Base-by-base conservation (phyloP, 2,113 vertebrate genomes). In the Xiphophorus couchianus region DNA sequence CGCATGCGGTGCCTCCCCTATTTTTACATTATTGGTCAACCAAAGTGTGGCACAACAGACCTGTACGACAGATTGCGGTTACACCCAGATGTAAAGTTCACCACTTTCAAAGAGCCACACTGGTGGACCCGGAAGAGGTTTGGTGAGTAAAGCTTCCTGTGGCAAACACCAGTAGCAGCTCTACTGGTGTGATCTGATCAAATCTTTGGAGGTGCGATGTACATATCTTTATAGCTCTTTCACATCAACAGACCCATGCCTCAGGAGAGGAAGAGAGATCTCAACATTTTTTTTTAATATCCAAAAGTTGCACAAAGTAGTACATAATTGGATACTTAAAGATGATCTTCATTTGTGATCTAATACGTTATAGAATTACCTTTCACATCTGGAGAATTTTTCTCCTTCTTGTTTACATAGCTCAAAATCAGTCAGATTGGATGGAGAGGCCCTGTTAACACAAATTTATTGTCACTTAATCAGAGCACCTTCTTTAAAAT, bases 81-180 rank as follows among this genome's bases (percentile, higher is more conserved):
- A 76, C 97, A 98, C 85, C 97, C 97, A 0, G 96, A 97, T 0
- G 95, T 99, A 31, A 94, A 94, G 77, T 98, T 99, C 93, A 96
- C 96, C 0, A 96, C 95, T 14, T 96, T 96, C 88, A 99, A 99
- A 81, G 98, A 99, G 82, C 98, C 98, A 0, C 98, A 99, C 85
- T 99, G 98, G 98, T 99, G 98, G 98, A 98, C 98, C 0, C 94
- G 98, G 61, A 99, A 98, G 85, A 93, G 97, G 22, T 98, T 98
- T 44, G 98, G 98, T 99, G 80, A 95, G 97, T 90, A 64, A 29
- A 35, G 73, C 66, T 72, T 84, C 51, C 33, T n/a, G 9, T 22
- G 1, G 29, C 66, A 4, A 0, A 31, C 35, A 31, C 28, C 48
- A 66, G 72, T 64, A 63, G 69, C 71, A 62, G 69, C 9, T 33